phyloP scores from a whole-genome alignment of 2,797 vertebrate genomes.

The Emydoidea blandingii region DNA sequence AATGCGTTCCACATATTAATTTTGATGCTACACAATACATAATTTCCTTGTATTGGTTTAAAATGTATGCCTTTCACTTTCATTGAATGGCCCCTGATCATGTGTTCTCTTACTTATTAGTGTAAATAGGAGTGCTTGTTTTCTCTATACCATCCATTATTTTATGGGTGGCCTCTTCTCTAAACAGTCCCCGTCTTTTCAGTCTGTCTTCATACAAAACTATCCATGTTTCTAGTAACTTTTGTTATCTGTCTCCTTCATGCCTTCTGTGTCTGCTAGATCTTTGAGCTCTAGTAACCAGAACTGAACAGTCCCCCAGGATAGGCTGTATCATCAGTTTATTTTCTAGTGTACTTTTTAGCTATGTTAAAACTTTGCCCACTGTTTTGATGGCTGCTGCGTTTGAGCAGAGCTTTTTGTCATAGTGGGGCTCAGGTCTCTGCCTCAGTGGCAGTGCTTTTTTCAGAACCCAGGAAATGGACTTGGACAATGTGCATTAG shows the following conservation, averaged over 20 bases:
- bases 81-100: slow-evolving; percentile 16
- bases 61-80: slow-evolving; percentile 62
- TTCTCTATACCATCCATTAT: not conserved
- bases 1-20: not conserved
- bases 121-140: slow-evolving; percentile 12
- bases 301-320: slow-evolving; percentile 3
- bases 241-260: not conserved
- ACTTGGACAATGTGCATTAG: too few relatives aligned
- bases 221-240: not conserved
- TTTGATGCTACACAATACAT: not conserved
- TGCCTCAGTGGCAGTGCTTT: too few relatives aligned
- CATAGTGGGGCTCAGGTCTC: too few relatives aligned
- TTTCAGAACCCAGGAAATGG: too few relatives aligned
- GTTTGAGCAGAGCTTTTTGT: too few relatives aligned
- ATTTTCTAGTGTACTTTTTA: slow-evolving; percentile 21
- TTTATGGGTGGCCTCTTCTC: not conserved
- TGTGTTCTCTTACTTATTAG: not conserved
- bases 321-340: slow-evolving; percentile 18
- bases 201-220: not conserved
- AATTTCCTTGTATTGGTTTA: slow-evolving; percentile 38
- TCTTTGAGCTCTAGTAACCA: slow-evolving; percentile 4
- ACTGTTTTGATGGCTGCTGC: too few relatives aligned
- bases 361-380: too few relatives aligned
- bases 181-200: not conserved
- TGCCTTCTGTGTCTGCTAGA: not conserved